Percentiles rank a stretch among this genome's conserved stretches.
These are phyloP conservation scores for Eolophus roseicapilla DNA, from an alignment of 2,113 vertebrate genomes.

Conservation along the genomic window DNA sequence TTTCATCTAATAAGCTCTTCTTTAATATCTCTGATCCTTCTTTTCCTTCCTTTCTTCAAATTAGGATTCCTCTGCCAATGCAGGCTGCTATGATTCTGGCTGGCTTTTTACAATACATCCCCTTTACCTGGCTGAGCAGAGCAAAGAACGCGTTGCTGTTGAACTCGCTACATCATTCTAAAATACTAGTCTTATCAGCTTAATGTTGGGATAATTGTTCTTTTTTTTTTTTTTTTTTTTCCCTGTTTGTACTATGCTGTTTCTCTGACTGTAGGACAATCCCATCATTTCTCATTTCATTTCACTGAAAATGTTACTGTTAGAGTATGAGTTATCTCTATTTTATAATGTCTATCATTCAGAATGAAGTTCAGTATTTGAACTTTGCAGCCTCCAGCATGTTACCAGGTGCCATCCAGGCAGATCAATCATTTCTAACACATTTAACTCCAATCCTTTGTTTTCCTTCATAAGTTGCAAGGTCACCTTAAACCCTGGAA, in stretches of 20 bases:
- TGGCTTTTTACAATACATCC: not conserved
- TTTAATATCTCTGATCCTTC: not conserved
- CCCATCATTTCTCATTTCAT: not conserved
- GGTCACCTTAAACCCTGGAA: slow-evolving; percentile 31
- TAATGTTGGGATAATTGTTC: not conserved
- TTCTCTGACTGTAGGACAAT: not conserved
- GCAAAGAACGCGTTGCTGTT: not conserved
- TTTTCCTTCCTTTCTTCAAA: not conserved
- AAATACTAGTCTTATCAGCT: not conserved
- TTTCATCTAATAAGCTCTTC: not conserved
- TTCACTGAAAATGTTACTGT: not conserved
- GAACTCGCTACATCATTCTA: not conserved
- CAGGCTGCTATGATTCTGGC: not conserved
- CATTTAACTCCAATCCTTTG: not conserved
- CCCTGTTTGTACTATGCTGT: not conserved
- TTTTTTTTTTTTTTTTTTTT: not conserved
- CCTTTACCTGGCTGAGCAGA: not conserved
- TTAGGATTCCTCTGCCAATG: not conserved
- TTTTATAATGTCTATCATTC: not conserved
- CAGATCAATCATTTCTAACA: slow-evolving; percentile 52
- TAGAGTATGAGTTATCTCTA: not conserved
- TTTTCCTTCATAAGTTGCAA: slow-evolving; percentile 45
- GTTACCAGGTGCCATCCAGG: slow-evolving; percentile 28
- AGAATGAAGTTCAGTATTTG: slow-evolving; percentile 26
- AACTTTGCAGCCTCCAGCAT: slow-evolving; percentile 13